Conservation (phyloP, 1,140 invertebrate species). For the Drosophila leontia region DNA sequence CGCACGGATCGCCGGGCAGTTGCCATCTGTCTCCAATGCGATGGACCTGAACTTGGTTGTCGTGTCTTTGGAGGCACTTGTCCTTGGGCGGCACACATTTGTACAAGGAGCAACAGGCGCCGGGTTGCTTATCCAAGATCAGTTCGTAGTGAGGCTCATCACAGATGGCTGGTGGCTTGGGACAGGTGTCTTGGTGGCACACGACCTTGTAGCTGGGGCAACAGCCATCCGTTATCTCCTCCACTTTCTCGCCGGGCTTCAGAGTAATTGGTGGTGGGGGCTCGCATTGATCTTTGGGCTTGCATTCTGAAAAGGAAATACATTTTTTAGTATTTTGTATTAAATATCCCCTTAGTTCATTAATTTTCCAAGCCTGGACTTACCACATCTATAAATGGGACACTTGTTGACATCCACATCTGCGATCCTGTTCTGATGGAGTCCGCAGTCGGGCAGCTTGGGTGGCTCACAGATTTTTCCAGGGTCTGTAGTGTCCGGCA, state of each 20-base stretch:
- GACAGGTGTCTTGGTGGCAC: conserved; percentile 1
- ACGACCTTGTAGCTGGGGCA: conserved; percentile 7
- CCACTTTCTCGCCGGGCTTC: conserved; percentile 3
- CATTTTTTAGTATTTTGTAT: neutral
- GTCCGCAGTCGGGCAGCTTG: conserved; percentile 13
- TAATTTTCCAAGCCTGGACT: neutral
- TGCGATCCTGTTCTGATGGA: neutral
- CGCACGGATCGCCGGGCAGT: neutral
- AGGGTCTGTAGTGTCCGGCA: neutral
- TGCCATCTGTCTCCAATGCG: conserved; percentile 13
- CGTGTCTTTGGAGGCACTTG: neutral
- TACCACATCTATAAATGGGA: conserved; percentile 18
- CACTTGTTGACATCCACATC: conserved; percentile 10
- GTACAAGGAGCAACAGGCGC: conserved; percentile 6
- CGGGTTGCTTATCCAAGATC: conserved; percentile 4
- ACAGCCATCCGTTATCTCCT: conserved; percentile 4
- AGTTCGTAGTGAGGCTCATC: conserved; percentile 9
- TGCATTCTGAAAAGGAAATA: conserved; percentile 5
- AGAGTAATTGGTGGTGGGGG: neutral
- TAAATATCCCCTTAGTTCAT: neutral
- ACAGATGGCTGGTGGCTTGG: conserved; percentile 10
- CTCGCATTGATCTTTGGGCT: conserved; percentile 12
- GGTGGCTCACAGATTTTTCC: conserved; percentile 6
- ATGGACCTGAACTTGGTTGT: conserved; percentile 7
- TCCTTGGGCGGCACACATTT: conserved; percentile 15